Base-by-base conservation (phyloP, 2,888 invertebrate genomes). In the Callosobruchus maculatus region DNA sequence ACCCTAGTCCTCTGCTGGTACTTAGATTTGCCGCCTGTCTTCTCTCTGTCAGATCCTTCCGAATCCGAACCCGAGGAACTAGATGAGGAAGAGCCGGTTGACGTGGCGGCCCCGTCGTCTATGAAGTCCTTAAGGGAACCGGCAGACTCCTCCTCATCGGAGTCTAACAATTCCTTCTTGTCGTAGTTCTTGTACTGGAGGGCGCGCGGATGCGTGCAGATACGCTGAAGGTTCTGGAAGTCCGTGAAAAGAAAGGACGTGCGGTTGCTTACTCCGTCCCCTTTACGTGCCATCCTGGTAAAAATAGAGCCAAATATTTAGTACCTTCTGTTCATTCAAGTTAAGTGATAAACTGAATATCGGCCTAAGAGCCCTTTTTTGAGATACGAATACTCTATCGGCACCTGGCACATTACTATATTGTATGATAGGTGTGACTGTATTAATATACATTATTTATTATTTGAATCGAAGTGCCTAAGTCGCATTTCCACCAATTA, bases 121-220 rank as follows among this genome's bases (percentile, higher is more conserved):
- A 95, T 93, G 79, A 95, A 95, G 83, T 95, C 93, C 78, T 88
- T 92, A 68, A 95, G 82, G 0, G 94, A 94, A 30, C 93, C 93
- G 83, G 92, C 93, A 0, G 93, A 92, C 76, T 93, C 93, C 74
- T 90, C 84, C n/a, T 80, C 79, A 13, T 78, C 76, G 31, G 71
- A 79, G 70, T 83, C 83, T 68, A 68, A 3, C 9, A 82, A 83
- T 26, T 83, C 84, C 71, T 79, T 81, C 22, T 79, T 80, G 73
- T 85, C 83, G 3, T 80, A 82, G 72, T 84, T 84, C 73, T 85
- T 87, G 74, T 86, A 84, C n/a, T 84, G 90, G 80, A 96, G 88
- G 9, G 93, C 93, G 78, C 93, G 89, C 0, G 96, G 96, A 86
- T 93, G 93, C 0, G 92, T 91, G 49, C 80, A 79, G n/a, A 82